A percentile compares a stretch with the other conserved stretches of the same genome.
Evolutionary conservation across 2,113 vertebrate genomes (phyloP).

Genomic region (Pyrgilauda ruficollis): DNA sequence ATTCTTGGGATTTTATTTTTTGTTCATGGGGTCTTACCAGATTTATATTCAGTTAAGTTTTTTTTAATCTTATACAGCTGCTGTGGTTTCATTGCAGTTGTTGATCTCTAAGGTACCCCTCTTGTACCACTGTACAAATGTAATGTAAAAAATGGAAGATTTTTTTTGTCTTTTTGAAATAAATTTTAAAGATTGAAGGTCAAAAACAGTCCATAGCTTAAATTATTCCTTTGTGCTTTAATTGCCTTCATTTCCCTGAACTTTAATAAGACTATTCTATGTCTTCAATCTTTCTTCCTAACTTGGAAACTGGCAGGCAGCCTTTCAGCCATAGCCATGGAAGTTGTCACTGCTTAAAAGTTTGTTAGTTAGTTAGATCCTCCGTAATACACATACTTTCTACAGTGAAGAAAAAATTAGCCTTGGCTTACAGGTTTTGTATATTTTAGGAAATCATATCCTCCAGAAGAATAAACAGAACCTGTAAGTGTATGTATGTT

Average conservation of each 20-base stretch:
- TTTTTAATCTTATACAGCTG: background rate
- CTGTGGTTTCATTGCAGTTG: background rate
- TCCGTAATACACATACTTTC: background rate
- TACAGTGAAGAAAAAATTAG: background rate
- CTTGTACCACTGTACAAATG: background rate
- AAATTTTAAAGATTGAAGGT: background rate
- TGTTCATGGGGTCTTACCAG: background rate
- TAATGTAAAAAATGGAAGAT: background rate
- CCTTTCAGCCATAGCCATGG: background rate
- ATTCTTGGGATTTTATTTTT: background rate
- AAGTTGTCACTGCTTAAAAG: background rate
- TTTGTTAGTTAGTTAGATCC: background rate
- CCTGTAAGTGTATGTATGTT: background rate
- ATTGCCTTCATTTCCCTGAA: background rate
- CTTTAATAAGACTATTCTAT: background rate
- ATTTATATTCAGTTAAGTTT: background rate
- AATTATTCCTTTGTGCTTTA: background rate
- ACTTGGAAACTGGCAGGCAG: background rate
- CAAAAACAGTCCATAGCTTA: background rate
- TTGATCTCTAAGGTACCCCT: background rate
- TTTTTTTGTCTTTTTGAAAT: background rate
- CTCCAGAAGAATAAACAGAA: slow-evolving; percentile 12
- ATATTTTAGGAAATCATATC: slow-evolving; percentile 37
- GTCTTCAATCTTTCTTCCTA: background rate
- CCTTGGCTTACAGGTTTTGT: background rate